Evolutionary conservation across 2,888 invertebrate genomes (phyloP), one percentile per base, ranked within the genome.

Genomic region (Dynastes maya): DNA sequence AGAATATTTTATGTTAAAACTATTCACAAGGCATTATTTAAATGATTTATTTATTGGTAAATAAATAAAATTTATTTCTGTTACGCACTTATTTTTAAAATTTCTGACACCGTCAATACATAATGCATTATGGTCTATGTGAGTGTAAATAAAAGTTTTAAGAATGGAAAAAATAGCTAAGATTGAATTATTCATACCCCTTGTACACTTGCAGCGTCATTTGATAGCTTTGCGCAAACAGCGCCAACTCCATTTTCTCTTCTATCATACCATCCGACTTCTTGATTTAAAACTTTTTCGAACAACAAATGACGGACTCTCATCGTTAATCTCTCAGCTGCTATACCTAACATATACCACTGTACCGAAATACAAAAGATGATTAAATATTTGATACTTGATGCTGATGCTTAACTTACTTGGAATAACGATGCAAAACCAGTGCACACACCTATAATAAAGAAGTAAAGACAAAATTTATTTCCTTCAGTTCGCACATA

Each of bases 281-380:
- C 95, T 88, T 95, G 96, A 81, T 90, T 89, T 1, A 96, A 85
- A 88, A 95, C 91, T 4, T 92, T 91, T 71, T 89, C 90, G 83
- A 95, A 95, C 88, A 94, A 90, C 58, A 90, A 81, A 51, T 91
- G 91, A 74, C 97, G 89, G 2, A 97, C 87, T 79, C 96, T 90
- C 85, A 93, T 91, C 0, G 97, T 97, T 76, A 97, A 89, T 80
- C 91, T 89, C 87, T 96, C 96, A 58, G 97, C 96, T 45, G 96
- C 95, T 65, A 80, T 78, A 55, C 78, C 77, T 40, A 80, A 67
- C 29, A 67, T 64, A 61, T 78, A 80, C 76, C 78, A 78, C 80
- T 80, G 58, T 9, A 77, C n/a, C 0, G 37, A 37, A 65, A 29
- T 61, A 22, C 9, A 58, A 22, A 61, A 16, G 49, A 27, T 8